Conservation (phyloP, 1,140 invertebrate species). For the Drosophila hydei region DNA sequence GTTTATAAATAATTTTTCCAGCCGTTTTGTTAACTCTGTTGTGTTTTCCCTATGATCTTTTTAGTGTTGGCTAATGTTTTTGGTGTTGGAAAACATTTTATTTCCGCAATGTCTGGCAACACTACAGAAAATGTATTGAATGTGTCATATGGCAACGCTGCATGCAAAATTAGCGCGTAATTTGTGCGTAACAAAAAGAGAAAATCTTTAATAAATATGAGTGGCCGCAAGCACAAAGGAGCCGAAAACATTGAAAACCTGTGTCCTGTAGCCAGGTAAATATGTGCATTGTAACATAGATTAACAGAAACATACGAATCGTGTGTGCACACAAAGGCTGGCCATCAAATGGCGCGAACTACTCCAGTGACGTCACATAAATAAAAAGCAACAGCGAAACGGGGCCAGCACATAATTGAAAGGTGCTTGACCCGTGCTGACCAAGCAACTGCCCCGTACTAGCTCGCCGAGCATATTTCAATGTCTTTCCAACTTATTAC, state of each 20-base stretch:
- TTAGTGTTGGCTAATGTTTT: slow-evolving; percentile 15
- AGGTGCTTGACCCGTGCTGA: slow-evolving; percentile 73
- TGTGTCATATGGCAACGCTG: slow-evolving; percentile 34
- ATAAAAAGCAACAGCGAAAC: slow-evolving; percentile 35
- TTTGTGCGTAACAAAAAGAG: slow-evolving; percentile 56
- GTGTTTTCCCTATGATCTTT: slow-evolving; percentile 32
- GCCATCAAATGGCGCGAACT: slow-evolving; percentile 43
- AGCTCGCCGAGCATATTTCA: slow-evolving; percentile 46
- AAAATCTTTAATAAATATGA: slow-evolving; percentile 66
- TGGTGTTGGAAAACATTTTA: slow-evolving; percentile 10
- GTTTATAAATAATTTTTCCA: slow-evolving; percentile 21
- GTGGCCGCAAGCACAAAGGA: slow-evolving; percentile 68
- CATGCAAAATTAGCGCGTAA: slow-evolving; percentile 68
- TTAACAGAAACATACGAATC: neutral
- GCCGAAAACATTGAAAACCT: slow-evolving; percentile 80
- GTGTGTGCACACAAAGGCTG: neutral
- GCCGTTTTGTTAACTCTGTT: slow-evolving; percentile 29
- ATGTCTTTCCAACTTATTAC: slow-evolving; percentile 23
- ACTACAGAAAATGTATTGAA: neutral
- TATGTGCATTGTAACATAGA: neutral
- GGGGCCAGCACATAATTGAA: slow-evolving; percentile 59
- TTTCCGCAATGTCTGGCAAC: slow-evolving; percentile 11
- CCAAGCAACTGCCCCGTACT: slow-evolving; percentile 36
- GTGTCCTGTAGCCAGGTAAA: slow-evolving; percentile 75
- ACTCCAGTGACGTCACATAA: slow-evolving; percentile 60